Percentiles rank a stretch among this genome's conserved stretches.
These are phyloP conservation scores for Acronicta alni DNA, from an alignment of 2,888 invertebrate genomes.

Conservation along the genomic window DNA sequence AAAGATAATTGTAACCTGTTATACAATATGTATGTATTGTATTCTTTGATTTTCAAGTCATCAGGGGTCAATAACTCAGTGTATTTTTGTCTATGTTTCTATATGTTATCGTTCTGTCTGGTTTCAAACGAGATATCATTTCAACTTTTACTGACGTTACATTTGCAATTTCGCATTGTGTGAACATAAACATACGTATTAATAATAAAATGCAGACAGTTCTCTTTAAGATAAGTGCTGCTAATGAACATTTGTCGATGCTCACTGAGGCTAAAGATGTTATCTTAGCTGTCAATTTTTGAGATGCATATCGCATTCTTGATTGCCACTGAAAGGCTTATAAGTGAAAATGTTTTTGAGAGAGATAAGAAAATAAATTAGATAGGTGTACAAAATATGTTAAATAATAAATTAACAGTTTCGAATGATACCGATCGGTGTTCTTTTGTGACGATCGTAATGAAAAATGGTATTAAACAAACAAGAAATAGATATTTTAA, in stretches of 20 bases:
- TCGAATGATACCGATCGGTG: too few relatives aligned
- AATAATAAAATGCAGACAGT: constrained; percentile 31
- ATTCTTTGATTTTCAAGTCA: not conserved
- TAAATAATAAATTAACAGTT: too few relatives aligned
- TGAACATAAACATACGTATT: constrained; percentile 17
- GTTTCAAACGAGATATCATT: constrained; percentile 7
- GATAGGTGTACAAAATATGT: too few relatives aligned
- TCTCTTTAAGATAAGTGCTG: constrained; percentile 41
- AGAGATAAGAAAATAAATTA: constrained; percentile 9
- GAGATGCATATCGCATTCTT: constrained; percentile 49
- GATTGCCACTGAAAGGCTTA: constrained; percentile 51
- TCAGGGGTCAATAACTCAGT: not conserved
- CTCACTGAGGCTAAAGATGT: constrained; percentile 37
- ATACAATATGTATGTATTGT: too few relatives aligned
- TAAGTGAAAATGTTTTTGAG: constrained; percentile 33
- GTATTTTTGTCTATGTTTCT: constrained; percentile 10
- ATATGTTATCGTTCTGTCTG: not conserved
- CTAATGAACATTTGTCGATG: constrained; percentile 53
- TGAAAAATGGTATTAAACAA: too few relatives aligned
- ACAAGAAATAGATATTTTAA: too few relatives aligned
- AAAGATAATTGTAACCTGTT: too few relatives aligned
- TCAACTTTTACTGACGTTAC: constrained; percentile 15
- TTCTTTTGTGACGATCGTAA: too few relatives aligned
- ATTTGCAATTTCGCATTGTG: constrained; percentile 18
- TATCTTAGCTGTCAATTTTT: constrained; percentile 53